Conservation (phyloP, 2,888 invertebrate genomes). For the Gastracanthus pulcherrimus region DNA sequence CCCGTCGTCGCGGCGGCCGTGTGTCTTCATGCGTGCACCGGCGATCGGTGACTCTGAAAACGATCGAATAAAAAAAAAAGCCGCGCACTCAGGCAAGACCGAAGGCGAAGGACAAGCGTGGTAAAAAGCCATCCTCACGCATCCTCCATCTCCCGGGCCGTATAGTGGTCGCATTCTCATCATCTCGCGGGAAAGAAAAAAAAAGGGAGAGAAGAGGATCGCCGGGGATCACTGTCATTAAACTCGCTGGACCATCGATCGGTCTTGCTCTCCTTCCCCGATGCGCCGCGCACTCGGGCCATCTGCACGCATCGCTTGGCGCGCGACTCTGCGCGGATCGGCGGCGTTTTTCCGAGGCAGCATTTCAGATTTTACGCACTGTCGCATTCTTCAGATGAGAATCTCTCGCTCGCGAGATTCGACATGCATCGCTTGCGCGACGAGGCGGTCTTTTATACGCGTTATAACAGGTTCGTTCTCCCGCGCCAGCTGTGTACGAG, state of each 20-base stretch:
- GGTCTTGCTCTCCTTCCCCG: too few relatives aligned
- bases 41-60: background rate
- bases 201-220: background rate
- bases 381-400: conserved; percentile 58
- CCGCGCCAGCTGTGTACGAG: background rate
- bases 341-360: conserved; percentile 44
- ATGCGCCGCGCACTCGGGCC: too few relatives aligned
- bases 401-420: conserved; percentile 23
- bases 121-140: too few relatives aligned
- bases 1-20: background rate
- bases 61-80: too few relatives aligned
- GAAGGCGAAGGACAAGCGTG: too few relatives aligned
- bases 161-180: background rate
- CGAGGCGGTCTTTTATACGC: background rate
- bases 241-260: conserved; percentile 18
- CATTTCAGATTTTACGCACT: conserved; percentile 66
- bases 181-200: background rate
- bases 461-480: conserved; percentile 36
- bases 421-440: conserved; percentile 41
- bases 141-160: too few relatives aligned
- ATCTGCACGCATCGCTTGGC: too few relatives aligned
- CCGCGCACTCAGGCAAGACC: too few relatives aligned
- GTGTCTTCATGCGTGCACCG: background rate
- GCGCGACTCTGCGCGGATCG: conserved; percentile 9
- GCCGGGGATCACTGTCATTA: conserved; percentile 40